These are phyloP conservation scores for Macrosteles quadrilineatus DNA, from an alignment of 1,140 invertebrate genomes.

Conservation along the genomic window DNA sequence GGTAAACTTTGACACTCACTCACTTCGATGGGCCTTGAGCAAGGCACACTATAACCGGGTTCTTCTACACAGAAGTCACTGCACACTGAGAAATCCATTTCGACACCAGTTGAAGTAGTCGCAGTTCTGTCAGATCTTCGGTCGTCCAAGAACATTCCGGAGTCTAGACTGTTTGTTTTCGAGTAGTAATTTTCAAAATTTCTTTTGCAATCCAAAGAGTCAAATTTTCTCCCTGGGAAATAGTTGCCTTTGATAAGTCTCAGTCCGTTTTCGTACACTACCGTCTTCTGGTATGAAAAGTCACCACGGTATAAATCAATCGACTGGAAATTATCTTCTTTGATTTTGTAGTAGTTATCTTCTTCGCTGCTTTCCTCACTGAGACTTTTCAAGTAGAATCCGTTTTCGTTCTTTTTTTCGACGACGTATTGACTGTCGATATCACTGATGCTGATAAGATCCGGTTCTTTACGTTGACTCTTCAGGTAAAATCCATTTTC, in stretches of 20 bases:
- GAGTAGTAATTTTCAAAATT: too few species aligned
- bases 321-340: too few species aligned
- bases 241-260: not conserved
- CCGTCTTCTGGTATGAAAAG: not conserved
- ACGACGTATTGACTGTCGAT: too few species aligned
- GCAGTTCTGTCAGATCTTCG: not conserved
- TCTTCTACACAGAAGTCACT: conserved; percentile 6
- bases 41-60: conserved; percentile 4
- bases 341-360: too few species aligned
- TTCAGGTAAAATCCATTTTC: too few species aligned
- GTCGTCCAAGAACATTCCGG: conserved; percentile 14
- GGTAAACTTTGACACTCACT: not conserved
- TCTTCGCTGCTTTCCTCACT: too few species aligned
- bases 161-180: not conserved
- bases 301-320: not conserved
- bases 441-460: too few species aligned
- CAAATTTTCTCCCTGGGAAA: not conserved
- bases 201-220: not conserved
- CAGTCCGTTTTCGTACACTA: conserved; percentile 12
- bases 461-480: too few species aligned
- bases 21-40: not conserved
- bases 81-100: not conserved
- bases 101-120: not conserved
- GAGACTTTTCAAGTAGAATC: too few species aligned
- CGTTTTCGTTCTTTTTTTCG: too few species aligned